phyloP scores from a whole-genome alignment of 1,140 invertebrate genomes.

The Potamilus streckersoni region DNA sequence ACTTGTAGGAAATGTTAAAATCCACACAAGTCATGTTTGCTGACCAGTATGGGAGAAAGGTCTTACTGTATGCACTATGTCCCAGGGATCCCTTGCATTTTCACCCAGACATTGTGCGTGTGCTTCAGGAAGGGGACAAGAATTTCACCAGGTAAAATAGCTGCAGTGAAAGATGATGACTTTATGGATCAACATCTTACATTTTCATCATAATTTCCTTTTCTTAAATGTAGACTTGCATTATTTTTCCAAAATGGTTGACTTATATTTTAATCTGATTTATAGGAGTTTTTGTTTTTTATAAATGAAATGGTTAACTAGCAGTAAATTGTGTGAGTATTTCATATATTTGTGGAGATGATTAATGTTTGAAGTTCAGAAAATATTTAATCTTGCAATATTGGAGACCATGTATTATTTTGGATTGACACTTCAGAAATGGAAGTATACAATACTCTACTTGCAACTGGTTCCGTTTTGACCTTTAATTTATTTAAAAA shows the following conservation, averaged over 20 bases:
- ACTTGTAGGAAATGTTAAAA: conserved; percentile 76
- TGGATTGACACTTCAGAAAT: no score
- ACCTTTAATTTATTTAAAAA: no score
- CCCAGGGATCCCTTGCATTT: conserved; percentile 76
- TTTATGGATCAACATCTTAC: background rate
- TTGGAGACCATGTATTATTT: no score
- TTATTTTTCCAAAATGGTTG: background rate
- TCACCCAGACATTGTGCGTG: conserved; percentile 61
- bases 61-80: conserved; percentile 85
- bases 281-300: background rate
- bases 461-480: no score
- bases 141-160: conserved; percentile 68
- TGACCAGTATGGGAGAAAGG: conserved; percentile 75
- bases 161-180: conserved; percentile 68
- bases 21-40: conserved; percentile 78
- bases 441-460: no score
- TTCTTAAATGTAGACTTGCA: no score
- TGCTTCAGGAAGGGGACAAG: conserved; percentile 79
- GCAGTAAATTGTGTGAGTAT: no score
- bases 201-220: background rate
- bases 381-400: no score
- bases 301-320: no score
- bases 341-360: no score
- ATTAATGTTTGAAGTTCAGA: no score
- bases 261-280: background rate